Evolutionary conservation across 2,888 invertebrate species (phyloP).

Genomic region (Drosophila lutescens): DNA sequence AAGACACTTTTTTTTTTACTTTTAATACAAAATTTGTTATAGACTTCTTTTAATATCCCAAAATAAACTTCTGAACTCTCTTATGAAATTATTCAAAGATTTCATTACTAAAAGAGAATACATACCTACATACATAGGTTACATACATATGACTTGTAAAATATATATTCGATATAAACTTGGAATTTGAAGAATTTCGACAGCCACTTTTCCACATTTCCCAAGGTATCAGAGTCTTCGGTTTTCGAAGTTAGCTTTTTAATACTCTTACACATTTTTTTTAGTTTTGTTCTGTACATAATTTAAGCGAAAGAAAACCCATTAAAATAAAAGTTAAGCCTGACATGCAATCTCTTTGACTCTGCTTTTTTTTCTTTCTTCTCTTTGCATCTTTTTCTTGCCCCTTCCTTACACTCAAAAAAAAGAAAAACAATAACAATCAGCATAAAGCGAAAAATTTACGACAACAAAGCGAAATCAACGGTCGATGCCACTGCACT

Average conservation of each 20-base stretch:
- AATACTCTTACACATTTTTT: slow-evolving; percentile 3
- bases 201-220: background rate
- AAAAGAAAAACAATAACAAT: slow-evolving; percentile 23
- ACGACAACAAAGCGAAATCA: slow-evolving; percentile 40
- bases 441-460: slow-evolving; percentile 37
- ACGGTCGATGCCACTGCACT: slow-evolving; percentile 31
- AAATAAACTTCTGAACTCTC: background rate
- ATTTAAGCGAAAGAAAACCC: slow-evolving; percentile 20
- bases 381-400: no score
- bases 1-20: background rate
- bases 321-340: slow-evolving; percentile 39
- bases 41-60: no score
- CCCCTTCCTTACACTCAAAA: background rate
- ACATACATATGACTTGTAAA: no score
- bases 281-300: slow-evolving; percentile 11
- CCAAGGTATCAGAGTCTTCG: slow-evolving; percentile 8
- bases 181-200: no score
- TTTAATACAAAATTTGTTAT: background rate
- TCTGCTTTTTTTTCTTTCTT: background rate
- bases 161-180: no score
- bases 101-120: background rate
- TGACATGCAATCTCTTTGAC: slow-evolving; percentile 24
- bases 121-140: no score
- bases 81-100: background rate
- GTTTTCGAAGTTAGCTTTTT: slow-evolving; percentile 8